Conservation (phyloP, 2,113 vertebrate genomes). For the Coptodon bakossiorum region DNA sequence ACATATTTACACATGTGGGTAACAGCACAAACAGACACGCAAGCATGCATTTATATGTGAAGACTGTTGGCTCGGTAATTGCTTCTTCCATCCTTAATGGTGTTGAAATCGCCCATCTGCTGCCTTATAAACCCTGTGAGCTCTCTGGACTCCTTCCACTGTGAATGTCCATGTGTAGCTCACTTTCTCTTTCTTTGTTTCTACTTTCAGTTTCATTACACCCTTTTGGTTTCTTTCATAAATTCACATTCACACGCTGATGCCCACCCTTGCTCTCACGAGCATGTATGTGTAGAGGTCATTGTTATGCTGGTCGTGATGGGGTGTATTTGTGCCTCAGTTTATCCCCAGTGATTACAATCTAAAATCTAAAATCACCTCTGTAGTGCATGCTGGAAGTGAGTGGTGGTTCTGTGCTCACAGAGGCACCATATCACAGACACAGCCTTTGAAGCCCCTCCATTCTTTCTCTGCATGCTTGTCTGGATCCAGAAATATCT, state of each 20-base stretch:
- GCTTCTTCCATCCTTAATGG: conserved; percentile 17
- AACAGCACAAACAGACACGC: background rate
- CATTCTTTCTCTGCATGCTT: background rate
- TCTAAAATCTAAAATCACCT: background rate
- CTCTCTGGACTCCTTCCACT: background rate
- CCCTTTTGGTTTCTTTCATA: background rate
- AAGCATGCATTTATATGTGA: background rate
- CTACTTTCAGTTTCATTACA: background rate
- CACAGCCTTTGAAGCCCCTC: background rate
- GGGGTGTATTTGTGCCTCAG: background rate
- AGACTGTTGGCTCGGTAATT: background rate
- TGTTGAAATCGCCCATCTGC: conserved; percentile 9
- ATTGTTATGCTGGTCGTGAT: conserved; percentile 17
- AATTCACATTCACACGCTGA: background rate
- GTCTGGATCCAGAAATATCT: background rate
- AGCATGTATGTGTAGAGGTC: background rate
- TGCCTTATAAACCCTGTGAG: background rate
- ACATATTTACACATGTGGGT: background rate
- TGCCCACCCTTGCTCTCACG: background rate
- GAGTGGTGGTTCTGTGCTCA: background rate
- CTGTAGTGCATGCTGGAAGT: background rate
- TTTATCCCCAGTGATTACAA: background rate
- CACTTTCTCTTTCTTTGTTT: background rate
- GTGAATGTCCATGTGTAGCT: background rate
- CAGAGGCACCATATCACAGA: background rate